These are phyloP conservation scores for Neelides sp. DNA, from an alignment of 1,140 invertebrate genomes.

Conservation along the genomic window DNA sequence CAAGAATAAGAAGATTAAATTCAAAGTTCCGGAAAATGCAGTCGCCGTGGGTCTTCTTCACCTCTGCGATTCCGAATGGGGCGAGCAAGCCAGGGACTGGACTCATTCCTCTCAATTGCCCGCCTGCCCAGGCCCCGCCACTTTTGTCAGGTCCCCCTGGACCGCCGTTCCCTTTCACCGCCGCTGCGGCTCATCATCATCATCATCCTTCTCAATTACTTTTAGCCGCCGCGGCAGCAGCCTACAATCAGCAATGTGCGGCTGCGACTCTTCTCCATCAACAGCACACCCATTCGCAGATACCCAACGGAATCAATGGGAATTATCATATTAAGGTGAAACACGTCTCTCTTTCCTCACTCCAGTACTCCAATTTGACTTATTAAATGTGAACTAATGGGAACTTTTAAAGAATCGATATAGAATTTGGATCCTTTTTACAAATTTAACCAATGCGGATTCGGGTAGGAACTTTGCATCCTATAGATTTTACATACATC, in stretches of 20 bases:
- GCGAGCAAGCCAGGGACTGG: conserved; percentile 15
- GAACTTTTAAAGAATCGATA: too few species aligned
- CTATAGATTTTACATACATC: too few species aligned
- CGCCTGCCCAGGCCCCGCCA: conserved; percentile 12
- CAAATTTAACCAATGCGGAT: too few species aligned
- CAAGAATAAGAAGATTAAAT: too few species aligned
- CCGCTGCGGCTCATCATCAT: conserved; percentile 14
- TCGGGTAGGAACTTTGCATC: too few species aligned
- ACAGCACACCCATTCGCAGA: conserved; percentile 15
- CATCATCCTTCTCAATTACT: conserved; percentile 27
- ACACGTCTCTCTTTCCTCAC: not conserved
- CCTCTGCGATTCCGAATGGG: conserved; percentile 13
- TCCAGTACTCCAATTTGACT: too few species aligned
- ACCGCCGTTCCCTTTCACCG: conserved; percentile 11
- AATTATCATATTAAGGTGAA: conserved; percentile 23
- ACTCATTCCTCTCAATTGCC: conserved; percentile 22
- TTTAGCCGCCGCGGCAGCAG: conserved; percentile 8
- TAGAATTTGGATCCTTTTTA: too few species aligned
- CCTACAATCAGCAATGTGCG: conserved; percentile 3
- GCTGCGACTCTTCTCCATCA: conserved; percentile 19
- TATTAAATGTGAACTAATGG: too few species aligned
- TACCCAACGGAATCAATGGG: conserved; percentile 21
- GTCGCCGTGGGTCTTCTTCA: conserved; percentile 20
- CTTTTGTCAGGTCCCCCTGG: conserved; percentile 16
- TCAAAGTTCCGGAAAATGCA: conserved; percentile 19